Conservation (phyloP, 2,888 invertebrate species). For the Poecilobothrus nobilitatus region DNA sequence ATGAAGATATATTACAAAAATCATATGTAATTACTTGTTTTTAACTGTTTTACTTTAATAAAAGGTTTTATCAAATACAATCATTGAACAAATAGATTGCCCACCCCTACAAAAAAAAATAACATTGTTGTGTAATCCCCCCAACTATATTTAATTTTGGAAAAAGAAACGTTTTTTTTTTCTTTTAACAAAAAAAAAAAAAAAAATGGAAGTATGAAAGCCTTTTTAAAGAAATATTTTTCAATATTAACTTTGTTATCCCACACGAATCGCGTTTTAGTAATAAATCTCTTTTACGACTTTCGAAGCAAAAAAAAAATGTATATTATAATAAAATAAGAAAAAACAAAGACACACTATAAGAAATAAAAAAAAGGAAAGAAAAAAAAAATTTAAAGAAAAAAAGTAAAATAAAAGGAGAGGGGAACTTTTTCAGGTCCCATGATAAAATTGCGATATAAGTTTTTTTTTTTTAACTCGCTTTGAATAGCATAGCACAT, state of each 20-base stretch:
- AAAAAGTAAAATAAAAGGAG: slow-evolving; percentile 17
- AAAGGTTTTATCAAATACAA: no score
- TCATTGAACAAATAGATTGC: no score
- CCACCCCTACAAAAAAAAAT: not conserved
- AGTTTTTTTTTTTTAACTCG: not conserved
- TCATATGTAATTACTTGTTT: no score
- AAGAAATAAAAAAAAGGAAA: slow-evolving; percentile 20
- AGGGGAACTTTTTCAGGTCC: slow-evolving; percentile 9
- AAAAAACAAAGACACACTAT: no score
- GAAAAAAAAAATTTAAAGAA: slow-evolving; percentile 15
- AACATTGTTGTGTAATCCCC: not conserved
- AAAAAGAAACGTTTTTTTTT: not conserved
- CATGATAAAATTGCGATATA: not conserved
- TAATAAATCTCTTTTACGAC: slow-evolving; percentile 25
- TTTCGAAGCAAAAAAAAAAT: slow-evolving; percentile 19
- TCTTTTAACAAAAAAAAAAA: slow-evolving; percentile 16
- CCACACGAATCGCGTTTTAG: slow-evolving; percentile 25
- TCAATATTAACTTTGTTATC: slow-evolving; percentile 7
- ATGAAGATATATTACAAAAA: no score
- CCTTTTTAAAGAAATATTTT: not conserved
- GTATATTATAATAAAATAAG: no score
- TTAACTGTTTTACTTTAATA: no score
- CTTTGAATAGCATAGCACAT: not conserved
- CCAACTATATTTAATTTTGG: not conserved
- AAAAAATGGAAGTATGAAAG: slow-evolving; percentile 8